Conservation (phyloP, 1,140 invertebrate species). For the Harpegnathos saltator region DNA sequence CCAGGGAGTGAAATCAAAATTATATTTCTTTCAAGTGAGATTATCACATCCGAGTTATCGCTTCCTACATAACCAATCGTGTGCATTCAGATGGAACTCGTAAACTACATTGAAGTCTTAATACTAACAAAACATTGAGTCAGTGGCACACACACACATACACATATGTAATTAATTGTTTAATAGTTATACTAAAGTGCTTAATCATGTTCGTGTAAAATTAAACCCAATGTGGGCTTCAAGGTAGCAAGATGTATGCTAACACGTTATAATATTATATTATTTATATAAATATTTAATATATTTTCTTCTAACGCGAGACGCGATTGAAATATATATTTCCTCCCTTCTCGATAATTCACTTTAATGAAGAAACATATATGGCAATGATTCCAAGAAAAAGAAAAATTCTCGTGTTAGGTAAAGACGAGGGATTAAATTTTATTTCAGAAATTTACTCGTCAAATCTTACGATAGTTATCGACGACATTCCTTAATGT, state of each 20-base stretch:
- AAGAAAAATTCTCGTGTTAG: not conserved
- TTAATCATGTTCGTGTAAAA: conserved; percentile 58
- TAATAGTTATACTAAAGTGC: conserved; percentile 8
- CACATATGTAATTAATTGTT: conserved; percentile 11
- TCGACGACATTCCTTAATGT: not conserved
- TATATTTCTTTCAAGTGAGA: conserved; percentile 8
- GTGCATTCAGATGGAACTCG: conserved; percentile 22
- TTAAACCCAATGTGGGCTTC: conserved; percentile 60
- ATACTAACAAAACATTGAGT: conserved; percentile 21
- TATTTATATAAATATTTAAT: conserved; percentile 62
- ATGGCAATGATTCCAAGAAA: not conserved
- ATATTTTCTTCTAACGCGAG: not conserved
- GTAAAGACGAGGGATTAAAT: not conserved
- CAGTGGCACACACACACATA: not conserved
- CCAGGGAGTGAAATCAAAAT: not conserved
- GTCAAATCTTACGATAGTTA: not conserved
- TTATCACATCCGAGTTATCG: not conserved
- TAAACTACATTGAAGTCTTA: conserved; percentile 31
- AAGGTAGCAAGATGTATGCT: conserved; percentile 52
- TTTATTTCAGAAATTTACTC: not conserved
- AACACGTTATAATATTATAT: conserved; percentile 50
- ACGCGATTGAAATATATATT: conserved; percentile 14
- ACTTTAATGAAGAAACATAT: not conserved
- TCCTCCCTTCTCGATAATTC: not conserved
- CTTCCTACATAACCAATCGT: not conserved